Evolutionary conservation across 2,888 invertebrate species (phyloP), one percentile per base, ranked within the genome.

Genomic region (Harmothoe impar): DNA sequence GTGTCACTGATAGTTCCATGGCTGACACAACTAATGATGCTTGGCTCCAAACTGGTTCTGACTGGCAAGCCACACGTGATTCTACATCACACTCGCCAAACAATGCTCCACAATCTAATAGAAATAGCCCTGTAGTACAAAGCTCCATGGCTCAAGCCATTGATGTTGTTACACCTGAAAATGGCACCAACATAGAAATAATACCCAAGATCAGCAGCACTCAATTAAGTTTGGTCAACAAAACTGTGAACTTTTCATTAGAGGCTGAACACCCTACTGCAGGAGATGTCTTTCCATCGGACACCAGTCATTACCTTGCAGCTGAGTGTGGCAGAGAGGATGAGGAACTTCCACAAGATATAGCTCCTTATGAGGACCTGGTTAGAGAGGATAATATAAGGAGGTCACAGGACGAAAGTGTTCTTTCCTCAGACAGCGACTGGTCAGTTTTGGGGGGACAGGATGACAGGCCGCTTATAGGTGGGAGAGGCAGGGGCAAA

Each of bases 301-400:
- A 43, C 43, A 43, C 43, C 43, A 43, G 43, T 43, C 43, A 43
- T 3, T 43, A 10, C 43, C 43, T 10, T 43, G 43, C 43, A 43
- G 43, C 43, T 43, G 43, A 43, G 10, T n/a, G n/a, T n/a, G n/a
- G n/a, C n/a, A n/a, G n/a, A n/a, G n/a, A n/a, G n/a, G n/a, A n/a
- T n/a, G 43, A 43, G 20, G 54, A 25, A 10, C 86, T 86, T 86
- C 86, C 86, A 29, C 86, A 86, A 29, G 86, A 86, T 86, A 86
- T 86, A 54, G 52, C 33, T n/a, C 86, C 86, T 31, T 86, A 86
- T 54, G 86, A 86, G 0, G 86, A 86, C 15, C 81, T 81, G 3
- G n/a, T 35, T 35, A 43, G 35, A 29, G 86, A 33, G 3, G 52
- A 86, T 86, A n/a, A 52, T 12, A 52, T 54, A 1, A 43, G 31